Evolutionary conservation across 2,888 invertebrate genomes (phyloP).

Genomic region (Candidula unifasciata): DNA sequence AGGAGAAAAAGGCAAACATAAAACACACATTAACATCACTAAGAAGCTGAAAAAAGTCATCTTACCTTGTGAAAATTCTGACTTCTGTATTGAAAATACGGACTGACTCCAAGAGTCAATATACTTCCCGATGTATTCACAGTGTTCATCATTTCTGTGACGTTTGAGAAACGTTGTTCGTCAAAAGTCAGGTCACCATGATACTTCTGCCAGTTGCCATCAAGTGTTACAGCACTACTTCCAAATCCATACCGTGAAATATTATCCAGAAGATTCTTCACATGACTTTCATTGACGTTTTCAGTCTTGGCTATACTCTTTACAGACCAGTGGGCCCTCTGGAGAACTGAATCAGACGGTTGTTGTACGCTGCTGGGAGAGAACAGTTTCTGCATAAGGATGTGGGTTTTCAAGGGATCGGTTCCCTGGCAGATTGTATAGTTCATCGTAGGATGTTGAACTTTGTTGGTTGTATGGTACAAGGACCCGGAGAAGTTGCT

Average conservation of each 20-base stretch:
- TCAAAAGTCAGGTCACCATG: constrained; percentile 89
- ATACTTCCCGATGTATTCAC: constrained; percentile 52
- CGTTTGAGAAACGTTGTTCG: constrained; percentile 69
- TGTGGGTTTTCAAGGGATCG: constrained; percentile 70
- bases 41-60: background rate
- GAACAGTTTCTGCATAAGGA: constrained; percentile 42
- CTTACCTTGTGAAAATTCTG: constrained; percentile 42
- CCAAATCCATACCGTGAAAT: background rate
- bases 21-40: too few species aligned
- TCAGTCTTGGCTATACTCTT: constrained; percentile 10
- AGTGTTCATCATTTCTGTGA: constrained; percentile 55
- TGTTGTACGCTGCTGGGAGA: background rate
- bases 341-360: constrained; percentile 82
- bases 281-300: constrained; percentile 33
- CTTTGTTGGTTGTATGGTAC: constrained; percentile 51
- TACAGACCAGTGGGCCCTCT: constrained; percentile 90
- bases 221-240: constrained; percentile 79
- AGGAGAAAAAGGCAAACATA: too few species aligned
- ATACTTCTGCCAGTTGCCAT: constrained; percentile 90
- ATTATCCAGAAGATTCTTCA: constrained; percentile 5
- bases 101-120: constrained; percentile 60
- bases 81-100: constrained; percentile 61
- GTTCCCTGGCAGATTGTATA: constrained; percentile 83
- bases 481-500: constrained; percentile 61
- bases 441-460: constrained; percentile 64